A percentile compares a stretch with the other conserved stretches of the same genome.
Evolutionary conservation across 2,888 invertebrate species (phyloP).

Genomic region (Odontothrips loti): DNA sequence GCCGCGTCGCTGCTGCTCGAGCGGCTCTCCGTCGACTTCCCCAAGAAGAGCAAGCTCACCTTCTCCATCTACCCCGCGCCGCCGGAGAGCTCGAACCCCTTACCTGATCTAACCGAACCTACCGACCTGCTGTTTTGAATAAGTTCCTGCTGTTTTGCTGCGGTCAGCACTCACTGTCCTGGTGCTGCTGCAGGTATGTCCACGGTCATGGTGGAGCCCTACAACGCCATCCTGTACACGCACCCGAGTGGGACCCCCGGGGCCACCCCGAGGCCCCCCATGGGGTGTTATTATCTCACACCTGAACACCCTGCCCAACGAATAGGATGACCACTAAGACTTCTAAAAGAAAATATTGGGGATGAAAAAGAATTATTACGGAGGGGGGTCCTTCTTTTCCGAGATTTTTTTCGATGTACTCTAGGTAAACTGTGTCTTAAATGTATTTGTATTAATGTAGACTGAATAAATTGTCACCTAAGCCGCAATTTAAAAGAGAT

Average conservation of each 20-base stretch:
- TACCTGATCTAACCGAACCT: too few relatives aligned
- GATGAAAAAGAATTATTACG: neutral
- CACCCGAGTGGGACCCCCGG: conserved; percentile 40
- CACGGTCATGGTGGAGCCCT: conserved; percentile 46
- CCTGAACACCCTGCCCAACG: conserved; percentile 32
- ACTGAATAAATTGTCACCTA: too few relatives aligned
- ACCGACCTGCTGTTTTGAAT: too few relatives aligned
- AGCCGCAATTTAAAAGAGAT: conserved; percentile 49
- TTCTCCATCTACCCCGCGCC: conserved; percentile 91
- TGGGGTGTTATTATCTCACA: neutral
- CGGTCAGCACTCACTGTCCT: too few relatives aligned
- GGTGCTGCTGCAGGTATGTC: conserved; percentile 46
- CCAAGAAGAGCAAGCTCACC: conserved; percentile 82
- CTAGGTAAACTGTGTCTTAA: neutral
- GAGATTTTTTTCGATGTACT: neutral
- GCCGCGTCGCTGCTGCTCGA: conserved; percentile 83
- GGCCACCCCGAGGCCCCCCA: neutral
- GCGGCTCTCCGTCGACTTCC: conserved; percentile 74
- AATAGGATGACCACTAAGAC: conserved; percentile 43
- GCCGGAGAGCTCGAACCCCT: conserved; percentile 57
- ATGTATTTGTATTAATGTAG: neutral
- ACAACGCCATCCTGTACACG: conserved; percentile 46
- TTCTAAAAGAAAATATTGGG: neutral
- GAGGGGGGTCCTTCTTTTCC: neutral
- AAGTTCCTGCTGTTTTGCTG: neutral